Percentiles rank a stretch among this genome's conserved stretches.
These are phyloP conservation scores for Xiphorhynchus elegans DNA, from an alignment of 2,113 vertebrate species.

Conservation along the genomic window DNA sequence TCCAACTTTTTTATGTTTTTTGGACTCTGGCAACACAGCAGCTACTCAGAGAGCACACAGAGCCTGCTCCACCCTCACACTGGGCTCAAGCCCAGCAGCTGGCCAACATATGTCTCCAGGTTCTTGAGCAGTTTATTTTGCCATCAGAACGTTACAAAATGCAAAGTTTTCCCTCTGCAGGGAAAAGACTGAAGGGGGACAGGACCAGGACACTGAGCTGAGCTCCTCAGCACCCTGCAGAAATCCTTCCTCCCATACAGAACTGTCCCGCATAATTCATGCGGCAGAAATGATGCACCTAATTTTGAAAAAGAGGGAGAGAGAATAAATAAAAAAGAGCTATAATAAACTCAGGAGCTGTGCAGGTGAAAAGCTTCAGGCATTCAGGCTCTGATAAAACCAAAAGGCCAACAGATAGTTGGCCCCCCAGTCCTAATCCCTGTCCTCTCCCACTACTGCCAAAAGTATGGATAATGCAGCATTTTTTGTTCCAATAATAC, in stretches of 20 bases:
- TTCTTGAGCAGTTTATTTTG: background rate
- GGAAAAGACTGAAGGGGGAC: background rate
- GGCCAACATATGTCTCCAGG: background rate
- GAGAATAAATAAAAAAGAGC: background rate
- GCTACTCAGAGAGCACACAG: background rate
- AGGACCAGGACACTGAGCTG: background rate
- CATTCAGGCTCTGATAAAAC: background rate
- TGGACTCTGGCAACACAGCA: background rate
- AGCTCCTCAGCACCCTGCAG: background rate
- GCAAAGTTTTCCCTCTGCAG: background rate
- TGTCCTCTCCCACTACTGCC: background rate
- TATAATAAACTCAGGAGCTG: background rate
- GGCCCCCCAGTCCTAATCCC: background rate
- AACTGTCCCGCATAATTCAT: background rate
- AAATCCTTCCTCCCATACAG: background rate
- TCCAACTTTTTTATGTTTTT: background rate
- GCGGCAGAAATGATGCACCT: background rate
- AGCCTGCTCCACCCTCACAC: background rate
- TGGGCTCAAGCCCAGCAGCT: slow-evolving; percentile 4
- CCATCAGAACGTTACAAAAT: background rate
- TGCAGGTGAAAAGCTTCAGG: background rate
- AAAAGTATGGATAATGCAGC: background rate
- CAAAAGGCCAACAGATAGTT: background rate
- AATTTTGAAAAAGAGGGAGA: background rate
- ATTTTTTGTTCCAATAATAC: background rate